Percentiles rank a stretch among this genome's conserved stretches.
phyloP scores from a whole-genome alignment of 2,888 invertebrate genomes.

The Margaritifera margaritifera region DNA sequence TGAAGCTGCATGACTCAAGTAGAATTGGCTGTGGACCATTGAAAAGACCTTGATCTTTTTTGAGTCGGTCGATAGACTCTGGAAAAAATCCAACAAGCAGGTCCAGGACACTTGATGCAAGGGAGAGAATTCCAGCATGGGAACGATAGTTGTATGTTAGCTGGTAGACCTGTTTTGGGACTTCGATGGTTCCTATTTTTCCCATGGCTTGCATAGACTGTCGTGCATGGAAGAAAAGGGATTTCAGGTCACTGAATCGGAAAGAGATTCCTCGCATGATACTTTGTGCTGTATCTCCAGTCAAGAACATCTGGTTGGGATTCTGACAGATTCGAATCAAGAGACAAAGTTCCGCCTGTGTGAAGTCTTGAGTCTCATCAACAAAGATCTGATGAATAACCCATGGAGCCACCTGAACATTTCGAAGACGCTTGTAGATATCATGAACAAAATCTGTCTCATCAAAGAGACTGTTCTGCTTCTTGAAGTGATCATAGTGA shows the following conservation, averaged over 20 bases:
- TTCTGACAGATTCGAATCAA: conserved; percentile 56
- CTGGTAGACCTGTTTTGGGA: conserved; percentile 56
- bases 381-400: conserved; percentile 61
- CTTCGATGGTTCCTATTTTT: conserved; percentile 39
- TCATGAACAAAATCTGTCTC: conserved; percentile 54
- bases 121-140: conserved; percentile 63
- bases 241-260: conserved; percentile 61
- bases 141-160: conserved; percentile 66
- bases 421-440: conserved; percentile 32
- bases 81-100: conserved; percentile 65
- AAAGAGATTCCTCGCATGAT: conserved; percentile 68
- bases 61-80: conserved; percentile 64
- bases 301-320: conserved; percentile 66
- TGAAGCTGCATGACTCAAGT: conserved; percentile 59
- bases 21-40: conserved; percentile 62
- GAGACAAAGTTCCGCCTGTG: conserved; percentile 65
- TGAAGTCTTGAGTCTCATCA: conserved; percentile 68
- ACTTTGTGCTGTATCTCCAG: conserved; percentile 67
- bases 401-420: conserved; percentile 29
- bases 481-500: conserved; percentile 46
- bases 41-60: conserved; percentile 64
- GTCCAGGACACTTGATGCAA: conserved; percentile 62
- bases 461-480: conserved; percentile 49
- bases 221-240: conserved; percentile 59
- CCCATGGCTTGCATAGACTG: conserved; percentile 45